Evolutionary conservation across 1,140 invertebrate genomes (phyloP).

Genomic region (Platorchestia sp.): DNA sequence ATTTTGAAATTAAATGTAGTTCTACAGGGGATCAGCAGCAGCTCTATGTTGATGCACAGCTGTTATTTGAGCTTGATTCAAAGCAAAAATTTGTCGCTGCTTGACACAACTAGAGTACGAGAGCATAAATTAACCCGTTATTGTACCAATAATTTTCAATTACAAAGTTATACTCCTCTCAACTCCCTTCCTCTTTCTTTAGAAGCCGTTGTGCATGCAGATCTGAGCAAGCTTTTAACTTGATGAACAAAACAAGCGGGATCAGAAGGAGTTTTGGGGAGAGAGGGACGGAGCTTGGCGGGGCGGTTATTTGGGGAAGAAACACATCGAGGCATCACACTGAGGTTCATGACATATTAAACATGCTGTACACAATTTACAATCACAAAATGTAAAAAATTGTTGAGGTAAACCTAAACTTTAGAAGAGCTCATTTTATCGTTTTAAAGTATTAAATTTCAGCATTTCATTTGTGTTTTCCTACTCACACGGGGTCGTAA

Average conservation of each 20-base stretch:
- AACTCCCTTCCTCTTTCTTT: not conserved
- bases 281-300: not conserved
- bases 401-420: not conserved
- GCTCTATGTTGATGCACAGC: not conserved
- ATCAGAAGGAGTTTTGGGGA: not conserved
- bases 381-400: not conserved
- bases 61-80: not conserved
- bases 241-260: conserved; percentile 37
- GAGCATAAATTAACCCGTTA: not conserved
- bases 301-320: not conserved
- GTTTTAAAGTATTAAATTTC: not conserved
- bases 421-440: not conserved
- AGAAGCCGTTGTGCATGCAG: conserved; percentile 42
- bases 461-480: not conserved
- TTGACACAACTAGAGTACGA: not conserved
- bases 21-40: not conserved
- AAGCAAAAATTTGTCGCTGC: not conserved
- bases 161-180: not conserved
- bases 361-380: not conserved
- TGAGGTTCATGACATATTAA: not conserved
- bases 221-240: conserved; percentile 53
- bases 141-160: not conserved
- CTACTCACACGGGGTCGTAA: too few species aligned
- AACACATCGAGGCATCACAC: not conserved
- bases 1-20: too few species aligned